Percentiles rank a stretch among this genome's conserved stretches.
phyloP scores from a whole-genome alignment of 1,140 invertebrate genomes.

The Trachymyrmex septentrionalis region DNA sequence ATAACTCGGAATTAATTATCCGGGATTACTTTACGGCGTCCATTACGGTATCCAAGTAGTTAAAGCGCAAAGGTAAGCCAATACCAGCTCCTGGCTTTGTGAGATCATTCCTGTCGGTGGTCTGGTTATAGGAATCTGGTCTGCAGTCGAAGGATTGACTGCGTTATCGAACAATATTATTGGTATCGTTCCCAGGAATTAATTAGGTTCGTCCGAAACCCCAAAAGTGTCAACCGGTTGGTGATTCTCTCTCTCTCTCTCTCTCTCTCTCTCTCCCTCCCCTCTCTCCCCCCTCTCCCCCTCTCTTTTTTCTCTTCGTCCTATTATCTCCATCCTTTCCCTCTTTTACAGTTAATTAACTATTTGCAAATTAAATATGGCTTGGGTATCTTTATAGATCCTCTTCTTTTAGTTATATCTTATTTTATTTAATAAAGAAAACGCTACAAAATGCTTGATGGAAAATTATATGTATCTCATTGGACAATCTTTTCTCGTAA shows the following conservation, averaged over 20 bases:
- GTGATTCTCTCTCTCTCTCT: neutral
- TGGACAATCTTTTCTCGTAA: neutral
- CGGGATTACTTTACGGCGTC: slow-evolving; percentile 67
- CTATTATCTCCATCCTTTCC: neutral
- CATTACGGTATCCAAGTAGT: slow-evolving; percentile 60
- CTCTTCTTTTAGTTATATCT: neutral
- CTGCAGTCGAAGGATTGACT: slow-evolving; percentile 45
- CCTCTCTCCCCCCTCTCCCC: neutral
- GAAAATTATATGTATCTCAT: neutral
- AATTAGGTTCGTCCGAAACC: slow-evolving; percentile 65
- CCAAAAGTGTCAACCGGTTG: slow-evolving; percentile 46
- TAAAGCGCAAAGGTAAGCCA: slow-evolving; percentile 56
- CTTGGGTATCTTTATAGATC: neutral
- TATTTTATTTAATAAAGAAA: neutral
- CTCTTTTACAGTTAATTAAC: neutral
- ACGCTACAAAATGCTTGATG: neutral
- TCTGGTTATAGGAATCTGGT: slow-evolving; percentile 44
- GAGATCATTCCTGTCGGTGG: slow-evolving; percentile 65
- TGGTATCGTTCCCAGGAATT: slow-evolving; percentile 56
- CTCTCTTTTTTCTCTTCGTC: neutral
- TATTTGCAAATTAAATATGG: slow-evolving; percentile 1
- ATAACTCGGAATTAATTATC: slow-evolving; percentile 73
- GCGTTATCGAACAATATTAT: slow-evolving; percentile 65
- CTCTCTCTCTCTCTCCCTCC: neutral
- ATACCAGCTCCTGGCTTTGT: slow-evolving; percentile 63